These are phyloP conservation scores for Pseudomyrmex cubaensis DNA, from an alignment of 1,140 invertebrate genomes.

Conservation along the genomic window DNA sequence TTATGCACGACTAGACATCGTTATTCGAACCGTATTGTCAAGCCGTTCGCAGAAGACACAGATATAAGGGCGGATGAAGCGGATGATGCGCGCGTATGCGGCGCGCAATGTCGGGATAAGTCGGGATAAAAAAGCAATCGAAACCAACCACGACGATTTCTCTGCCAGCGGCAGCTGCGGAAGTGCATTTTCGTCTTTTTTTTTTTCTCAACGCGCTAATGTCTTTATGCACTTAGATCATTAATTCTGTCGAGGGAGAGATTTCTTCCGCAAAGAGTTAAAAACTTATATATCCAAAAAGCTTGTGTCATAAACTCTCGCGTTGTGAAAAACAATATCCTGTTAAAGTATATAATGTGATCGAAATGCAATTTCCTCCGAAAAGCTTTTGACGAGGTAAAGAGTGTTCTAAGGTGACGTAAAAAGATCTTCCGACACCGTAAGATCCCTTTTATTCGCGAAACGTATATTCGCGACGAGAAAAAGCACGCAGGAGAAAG, in stretches of 20 bases:
- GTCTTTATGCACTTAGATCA: background rate
- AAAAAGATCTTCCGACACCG: slow-evolving; percentile 14
- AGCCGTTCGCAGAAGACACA: slow-evolving; percentile 1
- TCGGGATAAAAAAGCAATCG: slow-evolving; percentile 43
- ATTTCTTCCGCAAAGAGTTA: background rate
- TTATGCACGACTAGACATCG: slow-evolving; percentile 28
- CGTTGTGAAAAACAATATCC: slow-evolving; percentile 5
- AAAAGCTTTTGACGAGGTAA: slow-evolving; percentile 17
- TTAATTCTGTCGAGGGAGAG: too few species aligned
- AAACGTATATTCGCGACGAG: slow-evolving; percentile 12
- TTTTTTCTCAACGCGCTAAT: background rate
- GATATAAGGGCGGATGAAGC: slow-evolving; percentile 35
- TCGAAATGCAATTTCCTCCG: slow-evolving; percentile 38
- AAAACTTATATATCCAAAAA: background rate
- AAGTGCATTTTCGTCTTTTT: slow-evolving; percentile 33
- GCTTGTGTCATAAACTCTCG: background rate
- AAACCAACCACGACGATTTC: slow-evolving; percentile 8
- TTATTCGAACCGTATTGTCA: slow-evolving; percentile 48
- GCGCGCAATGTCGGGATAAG: slow-evolving; percentile 30
- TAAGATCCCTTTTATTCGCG: background rate
- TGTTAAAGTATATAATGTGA: slow-evolving; percentile 16
- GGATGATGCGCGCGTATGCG: too few species aligned
- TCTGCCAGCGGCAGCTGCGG: background rate
- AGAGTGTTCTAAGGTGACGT: slow-evolving; percentile 15
- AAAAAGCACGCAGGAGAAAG: background rate